A percentile compares a stretch with the other conserved stretches of the same genome.
phyloP scores from a whole-genome alignment of 2,113 vertebrate genomes.

The Macroglossus sobrinus region DNA sequence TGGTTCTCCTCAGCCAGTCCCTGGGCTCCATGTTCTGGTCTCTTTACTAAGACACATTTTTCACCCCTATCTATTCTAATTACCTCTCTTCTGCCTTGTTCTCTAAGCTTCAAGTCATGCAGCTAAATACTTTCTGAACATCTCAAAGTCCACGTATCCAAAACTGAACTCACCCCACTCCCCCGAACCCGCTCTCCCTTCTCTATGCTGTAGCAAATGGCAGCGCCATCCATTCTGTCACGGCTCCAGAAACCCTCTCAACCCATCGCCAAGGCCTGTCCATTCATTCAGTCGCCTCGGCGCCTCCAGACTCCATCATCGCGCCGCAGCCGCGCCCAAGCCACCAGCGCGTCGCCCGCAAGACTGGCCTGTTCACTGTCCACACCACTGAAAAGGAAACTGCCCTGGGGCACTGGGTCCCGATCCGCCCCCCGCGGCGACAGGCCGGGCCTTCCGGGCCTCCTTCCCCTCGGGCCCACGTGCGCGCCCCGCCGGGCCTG shows the following conservation, averaged over 20 bases:
- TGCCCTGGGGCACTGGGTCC: not conserved
- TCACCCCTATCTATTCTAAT: not conserved
- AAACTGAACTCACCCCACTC: not conserved
- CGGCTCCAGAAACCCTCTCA: not conserved
- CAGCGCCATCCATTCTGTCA: not conserved
- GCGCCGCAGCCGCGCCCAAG: not conserved
- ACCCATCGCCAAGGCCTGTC: not conserved
- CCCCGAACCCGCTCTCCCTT: not conserved
- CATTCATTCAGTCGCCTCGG: rapidly evolving
- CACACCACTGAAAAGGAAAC: rapidly evolving
- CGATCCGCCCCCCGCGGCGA: too few relatives aligned
- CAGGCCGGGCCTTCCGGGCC: not conserved
- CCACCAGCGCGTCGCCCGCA: not conserved
- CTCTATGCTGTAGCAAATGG: rapidly evolving
- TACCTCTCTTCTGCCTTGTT: not conserved
- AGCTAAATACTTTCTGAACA: not conserved
- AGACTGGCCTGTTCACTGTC: rapidly evolving
- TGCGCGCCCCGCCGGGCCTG: not conserved
- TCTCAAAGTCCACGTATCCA: not conserved
- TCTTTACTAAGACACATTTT: not conserved
- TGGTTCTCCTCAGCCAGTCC: not conserved
- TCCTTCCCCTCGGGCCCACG: not conserved
- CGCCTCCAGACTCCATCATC: not conserved
- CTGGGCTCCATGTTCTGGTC: not conserved
- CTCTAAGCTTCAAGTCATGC: not conserved